Evolutionary conservation across 2,888 invertebrate genomes (phyloP), one percentile per base, ranked within the genome.

Genomic region (Drosophila kuntzei): DNA sequence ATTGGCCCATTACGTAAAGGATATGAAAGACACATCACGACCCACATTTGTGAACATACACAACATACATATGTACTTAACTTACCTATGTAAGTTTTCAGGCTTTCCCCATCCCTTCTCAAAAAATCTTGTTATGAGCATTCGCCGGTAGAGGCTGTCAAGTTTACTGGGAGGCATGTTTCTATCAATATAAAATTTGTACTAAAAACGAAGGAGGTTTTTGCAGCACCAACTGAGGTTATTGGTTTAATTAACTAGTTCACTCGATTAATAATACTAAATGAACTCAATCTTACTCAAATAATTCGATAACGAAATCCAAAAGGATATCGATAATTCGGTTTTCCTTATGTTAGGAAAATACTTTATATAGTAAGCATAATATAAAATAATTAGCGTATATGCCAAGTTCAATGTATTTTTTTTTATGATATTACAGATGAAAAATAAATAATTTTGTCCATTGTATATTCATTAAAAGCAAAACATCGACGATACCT

Each of bases 31-130:
- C 41, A 54, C 16, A 41, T 22, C 29, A 12, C 29, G 25, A 12
- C 43, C 18, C 32, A 58, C 27, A 44, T 36, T 49, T 16, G 20
- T 39, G 11, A 39, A 12, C 14, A 32, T 49, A 34, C 27, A 9
- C 50, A 18, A 9, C 50, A 18, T 41, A 39, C 2, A 12, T 34
- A 16, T 16, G 16, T 25, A 12, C 11, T 34, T 25, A 36, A 69
- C 82, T 91, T 92, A 96, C 98, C 96, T 96, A 93, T 96, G 95
- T 63, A 99, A 94, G 92, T 97, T 96, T 87, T 98, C 97, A 22
- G 98, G 97, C 90, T 96, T 95, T 6, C 99, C 99, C 99, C 99
- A 99, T 87, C 98, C 98, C 93, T 97, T 97, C 1, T 96, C 97
- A 90, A 99, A 99, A 92, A 98, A 98, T 92, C 96, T 97, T 1